Conservation (phyloP, 1,140 invertebrate species). For the Lamellibrachia luymesi region DNA sequence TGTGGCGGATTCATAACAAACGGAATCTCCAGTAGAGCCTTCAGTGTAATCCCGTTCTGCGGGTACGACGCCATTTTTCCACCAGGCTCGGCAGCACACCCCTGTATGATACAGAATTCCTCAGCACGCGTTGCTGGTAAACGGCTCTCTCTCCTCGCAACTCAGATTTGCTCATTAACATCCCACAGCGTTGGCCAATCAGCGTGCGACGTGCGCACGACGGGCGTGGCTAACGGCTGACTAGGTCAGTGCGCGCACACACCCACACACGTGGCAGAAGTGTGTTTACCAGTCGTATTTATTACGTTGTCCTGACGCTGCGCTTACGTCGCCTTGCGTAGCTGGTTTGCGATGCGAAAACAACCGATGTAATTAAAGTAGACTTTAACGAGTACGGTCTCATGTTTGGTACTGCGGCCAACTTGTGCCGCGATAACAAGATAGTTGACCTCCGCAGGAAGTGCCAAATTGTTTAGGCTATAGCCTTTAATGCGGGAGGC, state of each 20-base stretch:
- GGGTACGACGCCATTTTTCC: not conserved
- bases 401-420: not conserved
- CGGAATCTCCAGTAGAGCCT: not conserved
- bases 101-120: not conserved
- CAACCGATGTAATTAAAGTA: not conserved
- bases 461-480: not conserved
- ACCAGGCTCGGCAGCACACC: not conserved
- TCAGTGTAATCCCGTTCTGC: not conserved
- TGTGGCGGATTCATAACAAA: not conserved
- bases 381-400: not conserved
- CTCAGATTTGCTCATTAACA: not conserved
- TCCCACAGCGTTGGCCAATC: not conserved
- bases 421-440: not conserved
- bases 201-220: not conserved
- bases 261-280: not conserved
- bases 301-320: not conserved
- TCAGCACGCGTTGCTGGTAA: not conserved
- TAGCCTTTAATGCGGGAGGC: too few species aligned
- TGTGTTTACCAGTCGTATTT: not conserved
- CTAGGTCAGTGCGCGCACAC: not conserved
- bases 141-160: not conserved
- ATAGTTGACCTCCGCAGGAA: not conserved
- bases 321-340: not conserved
- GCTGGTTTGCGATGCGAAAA: not conserved
- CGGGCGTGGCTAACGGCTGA: not conserved